Evolutionary conservation across 2,797 vertebrate species (phyloP).

Genomic region (Masticophis lateralis): DNA sequence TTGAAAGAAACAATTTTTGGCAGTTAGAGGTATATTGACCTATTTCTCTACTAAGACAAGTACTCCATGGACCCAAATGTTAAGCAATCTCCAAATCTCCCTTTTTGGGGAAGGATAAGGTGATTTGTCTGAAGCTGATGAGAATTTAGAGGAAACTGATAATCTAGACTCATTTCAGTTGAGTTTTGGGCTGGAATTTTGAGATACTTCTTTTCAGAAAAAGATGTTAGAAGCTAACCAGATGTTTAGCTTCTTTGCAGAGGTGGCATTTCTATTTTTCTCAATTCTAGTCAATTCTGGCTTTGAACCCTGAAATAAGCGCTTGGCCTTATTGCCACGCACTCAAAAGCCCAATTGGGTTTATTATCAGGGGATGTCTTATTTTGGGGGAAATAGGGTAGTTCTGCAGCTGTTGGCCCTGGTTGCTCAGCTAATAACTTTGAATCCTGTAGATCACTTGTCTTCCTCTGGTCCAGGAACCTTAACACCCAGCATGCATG

Average conservation of each 20-base stretch:
- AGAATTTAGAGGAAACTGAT: not conserved
- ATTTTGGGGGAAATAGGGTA: no score
- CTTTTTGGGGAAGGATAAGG: not conserved
- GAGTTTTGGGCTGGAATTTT: not conserved
- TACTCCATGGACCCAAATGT: not conserved
- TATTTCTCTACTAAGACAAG: not conserved
- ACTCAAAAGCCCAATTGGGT: no score
- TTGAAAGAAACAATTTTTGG: not conserved
- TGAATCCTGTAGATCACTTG: not conserved
- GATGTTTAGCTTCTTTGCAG: not conserved
- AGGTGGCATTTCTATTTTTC: not conserved
- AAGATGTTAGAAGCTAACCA: not conserved
- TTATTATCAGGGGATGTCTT: no score
- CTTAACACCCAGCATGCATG: not conserved
- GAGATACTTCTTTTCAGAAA: not conserved
- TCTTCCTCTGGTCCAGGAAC: not conserved
- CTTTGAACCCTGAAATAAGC: not conserved
- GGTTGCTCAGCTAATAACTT: not conserved
- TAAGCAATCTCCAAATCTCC: not conserved
- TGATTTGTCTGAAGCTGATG: not conserved
- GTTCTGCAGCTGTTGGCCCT: not conserved
- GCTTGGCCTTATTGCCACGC: no score
- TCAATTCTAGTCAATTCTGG: not conserved
- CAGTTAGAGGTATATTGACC: not conserved
- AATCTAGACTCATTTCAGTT: not conserved